A percentile compares a stretch with the other conserved stretches of the same genome.
These are phyloP conservation scores for Siniperca obscura DNA, from an alignment of 2,797 vertebrate genomes.

Conservation along the genomic window DNA sequence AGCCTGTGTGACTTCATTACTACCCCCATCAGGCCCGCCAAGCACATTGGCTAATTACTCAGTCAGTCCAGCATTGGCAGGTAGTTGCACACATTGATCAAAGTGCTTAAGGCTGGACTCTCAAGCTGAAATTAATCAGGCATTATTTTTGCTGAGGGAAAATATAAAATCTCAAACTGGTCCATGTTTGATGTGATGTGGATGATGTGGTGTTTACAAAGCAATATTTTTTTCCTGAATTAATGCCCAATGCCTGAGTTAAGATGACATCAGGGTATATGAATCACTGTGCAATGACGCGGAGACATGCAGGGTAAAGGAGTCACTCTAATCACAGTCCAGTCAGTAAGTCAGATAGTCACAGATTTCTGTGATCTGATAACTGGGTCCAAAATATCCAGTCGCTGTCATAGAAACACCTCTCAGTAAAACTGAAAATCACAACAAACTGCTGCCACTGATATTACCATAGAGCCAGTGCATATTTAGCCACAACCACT, in stretches of 20 bases:
- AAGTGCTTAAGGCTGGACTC: conserved; percentile 73
- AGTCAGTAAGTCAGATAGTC: conserved; percentile 6
- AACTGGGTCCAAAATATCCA: conserved; percentile 7
- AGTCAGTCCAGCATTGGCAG: conserved; percentile 83
- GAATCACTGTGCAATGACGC: conserved; percentile 30
- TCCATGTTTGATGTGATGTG: conserved; percentile 40
- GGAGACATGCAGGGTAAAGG: conserved; percentile 6
- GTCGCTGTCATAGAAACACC: background rate
- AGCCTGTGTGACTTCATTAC: conserved; percentile 74
- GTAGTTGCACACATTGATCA: conserved; percentile 82
- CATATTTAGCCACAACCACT: background rate
- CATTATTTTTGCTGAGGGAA: conserved; percentile 66
- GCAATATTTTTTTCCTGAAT: conserved; percentile 38
- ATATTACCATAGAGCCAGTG: background rate
- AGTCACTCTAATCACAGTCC: conserved; percentile 26
- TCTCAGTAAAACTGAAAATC: background rate
- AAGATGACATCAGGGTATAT: conserved; percentile 43
- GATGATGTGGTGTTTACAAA: conserved; percentile 51
- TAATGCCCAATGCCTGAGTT: conserved; percentile 7
- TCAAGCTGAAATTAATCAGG: conserved; percentile 83
- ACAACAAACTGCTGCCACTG: background rate
- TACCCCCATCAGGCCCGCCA: conserved; percentile 74
- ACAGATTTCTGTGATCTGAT: conserved; percentile 26
- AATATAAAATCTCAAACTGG: conserved; percentile 50
- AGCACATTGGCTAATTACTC: conserved; percentile 84